Evolutionary conservation across 2,113 vertebrate species (phyloP).

Genomic region (Rhinoptilus africanus): DNA sequence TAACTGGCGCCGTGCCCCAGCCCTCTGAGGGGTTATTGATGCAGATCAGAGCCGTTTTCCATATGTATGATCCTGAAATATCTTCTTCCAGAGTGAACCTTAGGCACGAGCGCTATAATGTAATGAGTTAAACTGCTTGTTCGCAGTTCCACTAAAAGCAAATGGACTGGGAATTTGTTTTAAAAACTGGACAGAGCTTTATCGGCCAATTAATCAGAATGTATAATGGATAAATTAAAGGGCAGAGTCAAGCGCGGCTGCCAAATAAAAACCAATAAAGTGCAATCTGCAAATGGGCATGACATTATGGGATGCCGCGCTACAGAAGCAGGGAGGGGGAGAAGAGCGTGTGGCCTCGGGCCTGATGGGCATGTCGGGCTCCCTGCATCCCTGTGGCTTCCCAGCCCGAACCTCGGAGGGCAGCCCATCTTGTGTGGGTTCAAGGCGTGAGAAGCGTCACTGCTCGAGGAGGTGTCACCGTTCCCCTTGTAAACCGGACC

Average conservation of each 20-base stretch:
- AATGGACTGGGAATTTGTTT: conserved; percentile 65
- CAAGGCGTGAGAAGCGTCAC: accelerated
- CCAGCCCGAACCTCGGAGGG: neutral
- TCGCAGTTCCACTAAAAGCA: conserved; percentile 55
- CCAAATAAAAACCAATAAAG: conserved; percentile 65
- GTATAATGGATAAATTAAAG: conserved; percentile 70
- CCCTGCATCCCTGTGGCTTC: neutral
- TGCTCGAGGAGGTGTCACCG: neutral
- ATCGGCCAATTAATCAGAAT: conserved; percentile 68
- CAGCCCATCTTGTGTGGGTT: neutral
- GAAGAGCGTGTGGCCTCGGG: accelerated
- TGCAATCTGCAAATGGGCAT: conserved; percentile 48
- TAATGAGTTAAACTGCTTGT: conserved; percentile 38
- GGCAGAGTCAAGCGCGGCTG: conserved; percentile 54
- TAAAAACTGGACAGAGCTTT: conserved; percentile 61
- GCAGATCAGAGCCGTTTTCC: neutral
- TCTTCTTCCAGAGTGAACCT: neutral
- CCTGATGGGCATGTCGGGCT: neutral
- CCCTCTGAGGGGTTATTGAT: neutral
- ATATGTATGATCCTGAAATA: conserved; percentile 16
- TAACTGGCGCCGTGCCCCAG: neutral
- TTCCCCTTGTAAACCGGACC: neutral
- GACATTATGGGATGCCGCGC: conserved; percentile 30
- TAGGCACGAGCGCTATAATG: neutral
- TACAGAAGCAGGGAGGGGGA: neutral